phyloP scores from a whole-genome alignment of 2,797 vertebrate species.

The Pangasius sanitwongsei region DNA sequence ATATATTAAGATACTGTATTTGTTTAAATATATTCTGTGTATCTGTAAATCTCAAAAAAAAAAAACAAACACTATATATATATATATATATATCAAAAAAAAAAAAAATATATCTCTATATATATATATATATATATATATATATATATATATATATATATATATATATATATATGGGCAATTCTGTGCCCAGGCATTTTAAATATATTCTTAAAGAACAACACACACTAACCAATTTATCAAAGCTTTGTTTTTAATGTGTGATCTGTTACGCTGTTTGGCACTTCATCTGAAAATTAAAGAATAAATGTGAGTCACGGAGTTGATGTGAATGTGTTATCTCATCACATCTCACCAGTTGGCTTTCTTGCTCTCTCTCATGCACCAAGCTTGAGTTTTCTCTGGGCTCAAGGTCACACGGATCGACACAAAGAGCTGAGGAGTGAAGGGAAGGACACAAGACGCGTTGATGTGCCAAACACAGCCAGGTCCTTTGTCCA shows the following conservation, averaged over 20 bases:
- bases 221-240: neutral
- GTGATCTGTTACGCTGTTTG: neutral
- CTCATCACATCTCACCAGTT: neutral
- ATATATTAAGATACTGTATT: too few relatives aligned
- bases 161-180: too few relatives aligned
- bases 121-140: too few relatives aligned
- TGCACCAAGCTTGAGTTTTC: neutral
- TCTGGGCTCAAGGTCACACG: conserved; percentile 13
- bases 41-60: too few relatives aligned
- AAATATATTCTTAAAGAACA: neutral
- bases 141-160: too few relatives aligned
- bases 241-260: neutral
- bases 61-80: too few relatives aligned
- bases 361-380: neutral
- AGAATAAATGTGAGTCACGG: conserved; percentile 1
- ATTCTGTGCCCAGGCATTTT: neutral
- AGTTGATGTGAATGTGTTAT: neutral
- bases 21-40: too few relatives aligned
- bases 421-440: neutral
- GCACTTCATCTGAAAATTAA: neutral
- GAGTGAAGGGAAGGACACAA: neutral
- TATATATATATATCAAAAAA: too few relatives aligned
- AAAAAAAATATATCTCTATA: too few relatives aligned
- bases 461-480: conserved; percentile 12
- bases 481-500: conserved; percentile 8